Conservation (phyloP, 2,888 invertebrate species). For the Brachyopa scutellaris region DNA sequence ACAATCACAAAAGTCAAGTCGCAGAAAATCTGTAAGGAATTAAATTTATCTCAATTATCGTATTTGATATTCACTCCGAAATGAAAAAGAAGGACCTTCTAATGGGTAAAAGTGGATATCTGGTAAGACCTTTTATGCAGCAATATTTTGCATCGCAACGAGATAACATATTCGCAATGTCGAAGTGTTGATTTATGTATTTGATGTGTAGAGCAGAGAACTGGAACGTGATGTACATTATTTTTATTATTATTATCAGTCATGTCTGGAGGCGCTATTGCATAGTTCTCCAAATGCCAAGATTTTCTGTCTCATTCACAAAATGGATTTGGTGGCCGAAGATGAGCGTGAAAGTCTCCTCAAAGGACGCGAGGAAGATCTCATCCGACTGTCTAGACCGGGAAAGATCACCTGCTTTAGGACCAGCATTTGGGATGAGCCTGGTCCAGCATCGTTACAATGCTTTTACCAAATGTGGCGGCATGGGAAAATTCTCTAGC, state of each 20-base stretch:
- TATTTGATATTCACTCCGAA: conserved; percentile 55
- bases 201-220: conserved; percentile 99
- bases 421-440: conserved; percentile 99
- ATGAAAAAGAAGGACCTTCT: conserved; percentile 89
- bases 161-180: conserved; percentile 99
- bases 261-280: conserved; percentile 97
- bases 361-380: conserved; percentile 93
- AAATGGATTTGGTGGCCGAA: conserved; percentile 99
- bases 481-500: conserved; percentile 96
- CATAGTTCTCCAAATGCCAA: conserved; percentile 98
- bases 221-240: conserved; percentile 98
- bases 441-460: conserved; percentile 99
- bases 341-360: conserved; percentile 97
- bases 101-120: conserved; percentile 99
- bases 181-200: conserved; percentile 99
- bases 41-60: conserved; percentile 59
- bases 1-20: conserved; percentile 46
- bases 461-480: conserved; percentile 98
- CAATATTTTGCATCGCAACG: conserved; percentile 99
- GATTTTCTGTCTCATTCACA: conserved; percentile 99
- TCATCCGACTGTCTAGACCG: conserved; percentile 94
- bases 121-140: conserved; percentile 99
- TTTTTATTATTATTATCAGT: conserved; percentile 99
- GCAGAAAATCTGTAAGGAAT: conserved; percentile 19
- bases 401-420: conserved; percentile 97